These are phyloP conservation scores for Ptilorrhoa leucosticta DNA, from an alignment of 2,113 vertebrate genomes.

Conservation along the genomic window DNA sequence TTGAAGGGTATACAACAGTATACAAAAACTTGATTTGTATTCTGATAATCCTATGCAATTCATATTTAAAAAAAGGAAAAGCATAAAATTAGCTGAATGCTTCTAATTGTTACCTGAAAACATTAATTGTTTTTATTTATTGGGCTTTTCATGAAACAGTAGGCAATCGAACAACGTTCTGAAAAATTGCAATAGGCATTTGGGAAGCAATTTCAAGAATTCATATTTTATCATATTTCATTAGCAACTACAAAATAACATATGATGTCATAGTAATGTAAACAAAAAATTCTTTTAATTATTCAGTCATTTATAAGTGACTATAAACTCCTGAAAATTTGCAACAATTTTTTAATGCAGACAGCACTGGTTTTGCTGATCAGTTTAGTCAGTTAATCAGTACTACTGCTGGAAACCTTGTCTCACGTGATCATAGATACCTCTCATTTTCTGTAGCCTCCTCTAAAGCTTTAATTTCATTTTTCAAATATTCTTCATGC, in stretches of 20 bases:
- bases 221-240: background rate
- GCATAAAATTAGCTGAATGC: background rate
- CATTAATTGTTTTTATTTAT: background rate
- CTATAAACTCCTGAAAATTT: background rate
- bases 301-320: background rate
- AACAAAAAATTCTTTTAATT: background rate
- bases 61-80: background rate
- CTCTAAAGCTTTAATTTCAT: constrained; percentile 49
- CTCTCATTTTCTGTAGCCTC: constrained; percentile 73
- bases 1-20: background rate
- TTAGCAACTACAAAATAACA: background rate
- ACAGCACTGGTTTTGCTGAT: background rate
- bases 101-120: background rate
- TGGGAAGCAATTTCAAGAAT: background rate
- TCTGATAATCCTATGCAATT: background rate
- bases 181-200: background rate
- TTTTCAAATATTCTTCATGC: constrained; percentile 72
- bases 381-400: background rate
- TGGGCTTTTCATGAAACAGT: background rate
- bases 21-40: background rate
- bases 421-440: constrained; percentile 28
- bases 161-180: background rate
- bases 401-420: background rate
- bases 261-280: background rate
- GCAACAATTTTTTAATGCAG: background rate